These are phyloP conservation scores for Epinotia ramella DNA, from an alignment of 2,888 invertebrate species.

Conservation along the genomic window DNA sequence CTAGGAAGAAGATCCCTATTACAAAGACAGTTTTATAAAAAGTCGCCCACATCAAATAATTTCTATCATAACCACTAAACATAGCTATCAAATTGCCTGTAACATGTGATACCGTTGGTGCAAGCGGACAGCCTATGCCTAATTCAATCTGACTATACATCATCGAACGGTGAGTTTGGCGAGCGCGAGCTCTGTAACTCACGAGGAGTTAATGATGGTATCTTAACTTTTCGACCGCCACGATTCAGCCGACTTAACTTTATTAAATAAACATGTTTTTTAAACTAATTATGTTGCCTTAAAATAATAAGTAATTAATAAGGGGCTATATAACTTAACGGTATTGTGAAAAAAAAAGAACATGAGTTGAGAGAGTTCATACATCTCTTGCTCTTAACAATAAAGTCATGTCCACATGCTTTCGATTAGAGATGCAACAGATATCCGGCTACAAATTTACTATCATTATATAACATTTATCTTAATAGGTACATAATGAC, in stretches of 20 bases:
- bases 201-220: constrained; percentile 38
- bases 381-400: no score
- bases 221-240: background rate
- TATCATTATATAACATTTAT: no score
- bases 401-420: no score
- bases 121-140: constrained; percentile 55
- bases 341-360: background rate
- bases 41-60: no score
- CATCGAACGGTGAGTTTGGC: constrained; percentile 78
- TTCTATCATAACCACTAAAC: background rate
- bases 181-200: constrained; percentile 42
- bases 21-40: no score
- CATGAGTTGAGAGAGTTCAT: no score
- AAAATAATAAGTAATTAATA: background rate
- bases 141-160: constrained; percentile 76
- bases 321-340: background rate
- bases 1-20: no score
- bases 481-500: no score
- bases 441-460: no score
- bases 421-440: no score
- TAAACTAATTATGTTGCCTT: background rate
- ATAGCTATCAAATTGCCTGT: background rate
- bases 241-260: background rate
- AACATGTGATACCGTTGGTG: constrained; percentile 1
- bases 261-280: background rate